These are phyloP conservation scores for Pediacus dermestoides DNA, from an alignment of 2,888 invertebrate species.

Conservation along the genomic window DNA sequence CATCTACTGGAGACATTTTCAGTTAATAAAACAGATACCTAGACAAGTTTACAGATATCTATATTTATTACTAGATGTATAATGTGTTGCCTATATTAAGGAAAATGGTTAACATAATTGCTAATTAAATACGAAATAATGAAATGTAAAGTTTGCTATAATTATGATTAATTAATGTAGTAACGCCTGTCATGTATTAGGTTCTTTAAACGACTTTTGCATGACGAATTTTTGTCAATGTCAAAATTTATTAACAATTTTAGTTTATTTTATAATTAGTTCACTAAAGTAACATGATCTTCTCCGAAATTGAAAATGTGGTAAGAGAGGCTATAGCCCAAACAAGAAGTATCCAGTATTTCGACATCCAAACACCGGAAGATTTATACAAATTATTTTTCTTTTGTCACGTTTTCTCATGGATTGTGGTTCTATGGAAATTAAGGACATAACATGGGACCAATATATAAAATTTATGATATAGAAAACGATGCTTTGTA, in stretches of 20 bases:
- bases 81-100: too few relatives aligned
- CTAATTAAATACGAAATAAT: not conserved
- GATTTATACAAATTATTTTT: conserved; percentile 38
- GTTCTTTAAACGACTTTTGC: not conserved
- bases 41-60: too few relatives aligned
- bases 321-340: conserved; percentile 21
- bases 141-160: not conserved
- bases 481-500: too few relatives aligned
- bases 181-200: not conserved
- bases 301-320: conserved; percentile 27
- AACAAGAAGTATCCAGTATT: conserved; percentile 26
- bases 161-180: not conserved
- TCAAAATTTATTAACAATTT: too few relatives aligned
- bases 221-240: conserved; percentile 1
- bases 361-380: conserved; percentile 34
- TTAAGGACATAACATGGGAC: too few relatives aligned
- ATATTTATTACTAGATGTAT: too few relatives aligned
- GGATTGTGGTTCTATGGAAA: conserved; percentile 35
- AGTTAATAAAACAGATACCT: too few relatives aligned
- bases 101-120: too few relatives aligned
- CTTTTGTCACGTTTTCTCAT: conserved; percentile 37
- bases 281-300: too few relatives aligned
- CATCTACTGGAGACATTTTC: too few relatives aligned
- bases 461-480: too few relatives aligned
- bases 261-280: too few relatives aligned